Evolutionary conservation across 2,797 vertebrate genomes (phyloP).

Genomic region (Melanotaenia trifasciata): DNA sequence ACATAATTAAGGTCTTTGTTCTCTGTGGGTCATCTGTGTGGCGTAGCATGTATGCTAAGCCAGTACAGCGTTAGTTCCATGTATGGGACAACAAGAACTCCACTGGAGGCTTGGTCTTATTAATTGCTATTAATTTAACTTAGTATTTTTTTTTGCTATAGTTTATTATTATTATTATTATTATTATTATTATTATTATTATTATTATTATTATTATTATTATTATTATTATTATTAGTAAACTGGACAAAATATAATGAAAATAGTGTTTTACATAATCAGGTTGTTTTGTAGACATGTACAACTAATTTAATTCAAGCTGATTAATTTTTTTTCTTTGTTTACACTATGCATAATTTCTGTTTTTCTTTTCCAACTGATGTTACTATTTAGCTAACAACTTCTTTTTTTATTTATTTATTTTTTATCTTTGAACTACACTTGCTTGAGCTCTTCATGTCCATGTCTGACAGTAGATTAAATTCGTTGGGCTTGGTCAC

Average conservation of each 20-base stretch:
- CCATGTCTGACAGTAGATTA: slow-evolving; percentile 15
- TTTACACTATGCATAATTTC: not conserved
- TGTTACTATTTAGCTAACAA: slow-evolving; percentile 8
- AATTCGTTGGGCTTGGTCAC: slow-evolving; percentile 22
- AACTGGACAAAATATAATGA: not conserved
- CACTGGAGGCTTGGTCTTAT: slow-evolving; percentile 48
- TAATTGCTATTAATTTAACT: slow-evolving; percentile 29
- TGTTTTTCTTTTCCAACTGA: slow-evolving; percentile 12
- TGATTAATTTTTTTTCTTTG: not conserved
- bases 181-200: too few relatives aligned
- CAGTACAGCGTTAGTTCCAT: slow-evolving; percentile 43
- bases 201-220: not conserved
- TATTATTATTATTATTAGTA: not conserved
- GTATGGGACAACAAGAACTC: slow-evolving; percentile 49
- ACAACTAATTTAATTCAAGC: not conserved
- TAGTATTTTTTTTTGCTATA: not conserved
- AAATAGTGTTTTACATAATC: not conserved
- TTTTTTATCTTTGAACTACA: not conserved
- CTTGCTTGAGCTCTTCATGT: not conserved
- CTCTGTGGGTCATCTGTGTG: slow-evolving; percentile 55
- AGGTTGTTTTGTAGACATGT: not conserved
- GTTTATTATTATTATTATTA: not conserved
- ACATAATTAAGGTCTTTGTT: slow-evolving; percentile 83
- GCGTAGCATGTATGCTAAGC: slow-evolving; percentile 48
- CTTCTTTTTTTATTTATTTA: slow-evolving; percentile 13